A percentile compares a stretch with the other conserved stretches of the same genome.
phyloP scores from a whole-genome alignment of 30 jellyfish, hydroid and myxozoan genomes.

The Cassiopea xamachana region DNA sequence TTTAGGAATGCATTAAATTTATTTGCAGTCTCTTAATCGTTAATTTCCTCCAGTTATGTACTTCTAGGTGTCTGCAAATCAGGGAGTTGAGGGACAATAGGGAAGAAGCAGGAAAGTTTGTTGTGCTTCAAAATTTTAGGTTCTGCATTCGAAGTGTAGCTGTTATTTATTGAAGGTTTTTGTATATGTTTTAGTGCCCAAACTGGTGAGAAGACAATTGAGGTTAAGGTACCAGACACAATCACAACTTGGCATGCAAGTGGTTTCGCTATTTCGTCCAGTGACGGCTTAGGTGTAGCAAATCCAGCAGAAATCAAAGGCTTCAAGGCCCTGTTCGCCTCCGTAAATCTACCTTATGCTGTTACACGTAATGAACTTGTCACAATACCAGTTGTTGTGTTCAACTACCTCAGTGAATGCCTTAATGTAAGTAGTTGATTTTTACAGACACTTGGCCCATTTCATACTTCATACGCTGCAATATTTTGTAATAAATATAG shows the following conservation, averaged over 20 bases:
- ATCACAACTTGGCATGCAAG: conserved; percentile 96
- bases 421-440: conserved; percentile 74
- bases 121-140: no score
- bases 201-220: conserved; percentile 77
- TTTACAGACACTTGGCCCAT: not conserved
- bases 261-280: conserved; percentile 84
- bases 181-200: conserved; percentile 39
- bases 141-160: not conserved
- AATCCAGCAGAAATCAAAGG: conserved; percentile 81
- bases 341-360: conserved; percentile 91
- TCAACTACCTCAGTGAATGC: conserved; percentile 84
- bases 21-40: no score
- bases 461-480: not conserved
- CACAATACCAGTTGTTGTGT: conserved; percentile 86
- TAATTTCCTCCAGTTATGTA: no score
- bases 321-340: conserved; percentile 87
- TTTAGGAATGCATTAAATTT: no score
- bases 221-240: conserved; percentile 89
- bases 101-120: no score
- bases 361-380: conserved; percentile 91
- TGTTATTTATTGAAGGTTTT: not conserved
- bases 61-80: no score
- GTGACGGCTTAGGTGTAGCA: conserved; percentile 91
- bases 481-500: not conserved
- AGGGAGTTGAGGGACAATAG: no score